These are phyloP conservation scores for Crenichthys baileyi DNA, from an alignment of 2,797 vertebrate genomes.

Conservation along the genomic window DNA sequence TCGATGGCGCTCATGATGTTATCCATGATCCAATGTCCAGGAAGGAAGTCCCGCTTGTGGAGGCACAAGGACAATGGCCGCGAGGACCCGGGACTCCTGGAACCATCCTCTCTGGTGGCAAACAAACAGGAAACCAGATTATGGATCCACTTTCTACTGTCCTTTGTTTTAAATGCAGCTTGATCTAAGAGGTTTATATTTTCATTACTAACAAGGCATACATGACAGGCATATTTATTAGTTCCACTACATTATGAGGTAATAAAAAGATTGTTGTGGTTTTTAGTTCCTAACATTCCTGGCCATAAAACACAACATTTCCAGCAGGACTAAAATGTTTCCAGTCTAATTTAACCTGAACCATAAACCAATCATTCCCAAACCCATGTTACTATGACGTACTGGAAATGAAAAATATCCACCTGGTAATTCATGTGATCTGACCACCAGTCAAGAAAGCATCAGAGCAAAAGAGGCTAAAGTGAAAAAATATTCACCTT, in stretches of 20 bases:
- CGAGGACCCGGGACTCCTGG: accelerated
- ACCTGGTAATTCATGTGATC: too few relatives aligned
- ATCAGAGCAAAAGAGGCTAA: background rate
- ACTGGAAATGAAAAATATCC: too few relatives aligned
- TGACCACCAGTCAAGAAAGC: background rate
- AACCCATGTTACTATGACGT: too few relatives aligned
- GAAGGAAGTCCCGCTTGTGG: slow-evolving; percentile 87
- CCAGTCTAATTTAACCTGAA: too few relatives aligned
- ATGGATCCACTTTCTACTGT: background rate
- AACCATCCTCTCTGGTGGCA: slow-evolving; percentile 7
- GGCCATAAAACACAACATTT: too few relatives aligned
- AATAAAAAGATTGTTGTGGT: background rate
- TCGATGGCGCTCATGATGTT: slow-evolving; percentile 90
- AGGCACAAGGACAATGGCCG: slow-evolving; percentile 59
- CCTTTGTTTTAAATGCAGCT: background rate
- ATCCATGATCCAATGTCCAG: slow-evolving; percentile 88
- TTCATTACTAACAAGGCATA: background rate
- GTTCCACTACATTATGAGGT: background rate
- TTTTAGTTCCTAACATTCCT: too few relatives aligned
- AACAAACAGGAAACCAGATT: background rate
- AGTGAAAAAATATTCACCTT: slow-evolving; percentile 11
- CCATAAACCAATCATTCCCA: too few relatives aligned
- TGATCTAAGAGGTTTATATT: background rate
- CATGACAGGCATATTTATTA: background rate
- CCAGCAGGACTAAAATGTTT: too few relatives aligned